Conservation (phyloP, 2,888 invertebrate genomes). For the Gnatocerus cornutus region DNA sequence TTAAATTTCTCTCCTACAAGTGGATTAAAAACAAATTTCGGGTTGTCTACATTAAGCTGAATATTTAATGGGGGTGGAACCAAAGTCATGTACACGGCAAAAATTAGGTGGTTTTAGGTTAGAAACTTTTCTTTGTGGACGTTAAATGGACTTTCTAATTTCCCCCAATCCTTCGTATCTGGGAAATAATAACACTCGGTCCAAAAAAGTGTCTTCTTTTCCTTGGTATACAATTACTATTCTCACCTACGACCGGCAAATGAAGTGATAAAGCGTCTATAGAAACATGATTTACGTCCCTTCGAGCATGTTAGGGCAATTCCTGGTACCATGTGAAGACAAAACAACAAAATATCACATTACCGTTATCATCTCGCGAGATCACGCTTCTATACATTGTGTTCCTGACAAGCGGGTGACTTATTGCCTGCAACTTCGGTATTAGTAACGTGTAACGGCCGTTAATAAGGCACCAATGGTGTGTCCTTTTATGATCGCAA, state of each 20-base stretch:
- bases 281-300: constrained; percentile 24
- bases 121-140: too few relatives aligned
- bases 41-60: too few relatives aligned
- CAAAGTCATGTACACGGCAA: too few relatives aligned
- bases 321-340: constrained; percentile 32
- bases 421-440: constrained; percentile 48
- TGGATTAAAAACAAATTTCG: too few relatives aligned
- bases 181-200: too few relatives aligned
- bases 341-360: constrained; percentile 48
- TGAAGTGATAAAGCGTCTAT: constrained; percentile 13
- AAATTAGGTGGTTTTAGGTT: too few relatives aligned
- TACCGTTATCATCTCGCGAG: constrained; percentile 47
- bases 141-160: too few relatives aligned
- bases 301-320: constrained; percentile 6
- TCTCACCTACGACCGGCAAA: constrained; percentile 2
- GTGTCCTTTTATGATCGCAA: constrained; percentile 39
- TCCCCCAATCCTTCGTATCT: too few relatives aligned
- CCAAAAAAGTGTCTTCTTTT: too few relatives aligned
- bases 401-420: constrained; percentile 48
- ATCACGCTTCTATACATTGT: constrained; percentile 50
- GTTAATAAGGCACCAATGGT: constrained; percentile 46
- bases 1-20: too few relatives aligned
- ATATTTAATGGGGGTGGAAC: too few relatives aligned
- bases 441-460: constrained; percentile 47
- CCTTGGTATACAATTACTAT: too few relatives aligned